Evolutionary conservation across 2,113 vertebrate genomes (phyloP).

Genomic region (Clarias gariepinus): DNA sequence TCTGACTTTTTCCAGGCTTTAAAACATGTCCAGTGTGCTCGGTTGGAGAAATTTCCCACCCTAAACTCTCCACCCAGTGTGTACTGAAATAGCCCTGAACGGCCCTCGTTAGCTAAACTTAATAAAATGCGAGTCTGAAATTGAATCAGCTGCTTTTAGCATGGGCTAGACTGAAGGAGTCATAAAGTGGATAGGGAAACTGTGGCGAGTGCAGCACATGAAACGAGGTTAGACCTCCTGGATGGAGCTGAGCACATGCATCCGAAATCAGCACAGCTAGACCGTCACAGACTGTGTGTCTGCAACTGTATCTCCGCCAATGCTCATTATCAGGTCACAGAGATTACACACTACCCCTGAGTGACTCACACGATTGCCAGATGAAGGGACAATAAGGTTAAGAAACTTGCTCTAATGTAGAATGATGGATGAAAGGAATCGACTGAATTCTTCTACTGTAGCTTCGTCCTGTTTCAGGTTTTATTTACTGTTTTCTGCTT

Average conservation of each 20-base stretch:
- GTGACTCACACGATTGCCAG: neutral
- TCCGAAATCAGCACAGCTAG: neutral
- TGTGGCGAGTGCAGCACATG: slow-evolving; percentile 60
- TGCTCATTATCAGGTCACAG: slow-evolving; percentile 8
- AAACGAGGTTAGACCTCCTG: slow-evolving; percentile 68
- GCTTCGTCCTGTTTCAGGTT: neutral
- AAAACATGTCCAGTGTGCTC: neutral
- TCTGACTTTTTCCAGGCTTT: neutral
- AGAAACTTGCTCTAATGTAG: neutral
- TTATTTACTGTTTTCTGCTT: neutral
- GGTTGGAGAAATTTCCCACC: neutral
- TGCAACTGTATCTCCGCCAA: slow-evolving; percentile 3
- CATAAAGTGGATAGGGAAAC: slow-evolving; percentile 64
- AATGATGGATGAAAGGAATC: neutral
- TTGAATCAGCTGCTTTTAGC: slow-evolving; percentile 74
- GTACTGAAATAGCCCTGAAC: slow-evolving; percentile 62
- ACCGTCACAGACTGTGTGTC: slow-evolving; percentile 26
- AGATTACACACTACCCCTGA: neutral
- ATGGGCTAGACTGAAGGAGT: slow-evolving; percentile 57
- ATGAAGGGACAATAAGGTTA: neutral
- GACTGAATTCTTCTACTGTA: neutral
- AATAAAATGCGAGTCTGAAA: slow-evolving; percentile 71
- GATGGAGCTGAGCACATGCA: slow-evolving; percentile 55
- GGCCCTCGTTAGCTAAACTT: slow-evolving; percentile 70
- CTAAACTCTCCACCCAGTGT: slow-evolving; percentile 38